Conservation (phyloP, 2,888 invertebrate species). For the Frankliniella intonsa region DNA sequence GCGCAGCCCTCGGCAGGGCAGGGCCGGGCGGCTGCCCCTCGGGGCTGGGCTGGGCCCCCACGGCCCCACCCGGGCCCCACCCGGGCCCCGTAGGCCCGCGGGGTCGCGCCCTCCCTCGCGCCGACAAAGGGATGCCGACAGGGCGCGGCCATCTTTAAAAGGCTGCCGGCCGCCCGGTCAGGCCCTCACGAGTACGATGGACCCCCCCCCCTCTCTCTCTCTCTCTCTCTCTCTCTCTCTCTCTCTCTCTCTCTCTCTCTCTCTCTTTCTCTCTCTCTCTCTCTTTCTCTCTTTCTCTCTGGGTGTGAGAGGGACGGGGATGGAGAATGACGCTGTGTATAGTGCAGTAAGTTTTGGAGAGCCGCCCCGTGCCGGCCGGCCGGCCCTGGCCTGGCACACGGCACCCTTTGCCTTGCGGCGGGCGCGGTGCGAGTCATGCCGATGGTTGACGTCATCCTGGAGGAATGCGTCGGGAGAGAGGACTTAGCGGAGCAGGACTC, state of each 20-base stretch:
- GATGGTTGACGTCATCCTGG: not conserved
- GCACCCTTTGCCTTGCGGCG: not conserved
- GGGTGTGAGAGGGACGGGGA: too few species aligned
- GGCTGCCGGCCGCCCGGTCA: not conserved
- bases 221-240: too few species aligned
- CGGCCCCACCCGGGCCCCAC: not conserved
- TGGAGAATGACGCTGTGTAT: too few species aligned
- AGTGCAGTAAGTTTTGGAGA: too few species aligned
- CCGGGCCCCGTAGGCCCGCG: slow-evolving; percentile 17
- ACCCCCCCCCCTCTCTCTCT: too few species aligned
- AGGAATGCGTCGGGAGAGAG: not conserved
- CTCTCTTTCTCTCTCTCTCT: too few species aligned
- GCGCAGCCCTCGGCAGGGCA: not conserved
- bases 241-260: too few species aligned
- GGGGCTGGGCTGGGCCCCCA: too few species aligned
- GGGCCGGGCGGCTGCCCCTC: not conserved
- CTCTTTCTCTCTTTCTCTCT: too few species aligned
- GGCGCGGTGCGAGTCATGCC: not conserved
- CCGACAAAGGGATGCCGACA: slow-evolving; percentile 23
- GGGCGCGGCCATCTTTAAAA: slow-evolving; percentile 3
- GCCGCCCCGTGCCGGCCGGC: not conserved
- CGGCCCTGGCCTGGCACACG: not conserved
- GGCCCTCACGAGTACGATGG: too few species aligned
- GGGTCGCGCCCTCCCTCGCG: not conserved
- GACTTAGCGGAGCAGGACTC: not conserved